Conservation (phyloP, 2,888 invertebrate species). For the Morpho achilles region DNA sequence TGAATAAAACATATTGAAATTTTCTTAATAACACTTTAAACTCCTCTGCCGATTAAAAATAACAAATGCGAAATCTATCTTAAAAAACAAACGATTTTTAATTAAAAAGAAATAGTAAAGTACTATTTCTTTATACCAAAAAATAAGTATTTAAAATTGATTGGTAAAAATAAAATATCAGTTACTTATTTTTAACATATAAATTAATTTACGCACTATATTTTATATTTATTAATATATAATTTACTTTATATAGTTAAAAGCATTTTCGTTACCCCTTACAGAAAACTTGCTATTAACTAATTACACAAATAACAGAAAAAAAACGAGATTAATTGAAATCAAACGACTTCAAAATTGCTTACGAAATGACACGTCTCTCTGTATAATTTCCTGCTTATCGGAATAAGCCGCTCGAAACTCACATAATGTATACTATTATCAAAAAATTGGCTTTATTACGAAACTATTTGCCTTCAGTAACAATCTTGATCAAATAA, state of each 20-base stretch:
- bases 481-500: constrained; percentile 72
- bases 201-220: too few species aligned
- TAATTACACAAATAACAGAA: constrained; percentile 23
- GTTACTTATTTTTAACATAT: too few species aligned
- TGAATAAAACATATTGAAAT: too few species aligned
- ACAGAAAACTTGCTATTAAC: constrained; percentile 4
- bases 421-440: constrained; percentile 51
- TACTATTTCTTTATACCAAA: too few species aligned
- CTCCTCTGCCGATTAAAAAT: too few species aligned
- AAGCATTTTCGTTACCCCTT: neutral
- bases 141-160: too few species aligned
- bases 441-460: constrained; percentile 77
- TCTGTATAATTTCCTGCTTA: constrained; percentile 60
- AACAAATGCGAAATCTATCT: too few species aligned
- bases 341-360: constrained; percentile 65
- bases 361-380: constrained; percentile 62
- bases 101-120: too few species aligned
- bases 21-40: too few species aligned
- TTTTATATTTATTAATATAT: too few species aligned
- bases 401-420: constrained; percentile 51
- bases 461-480: constrained; percentile 62
- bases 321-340: constrained; percentile 63
- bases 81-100: too few species aligned
- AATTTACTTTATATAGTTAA: constrained; percentile 19
- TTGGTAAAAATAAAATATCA: too few species aligned